A percentile compares a stretch with the other conserved stretches of the same genome.
These are phyloP conservation scores for Anas capensis DNA, from an alignment of 2,797 vertebrate genomes.

Conservation along the genomic window DNA sequence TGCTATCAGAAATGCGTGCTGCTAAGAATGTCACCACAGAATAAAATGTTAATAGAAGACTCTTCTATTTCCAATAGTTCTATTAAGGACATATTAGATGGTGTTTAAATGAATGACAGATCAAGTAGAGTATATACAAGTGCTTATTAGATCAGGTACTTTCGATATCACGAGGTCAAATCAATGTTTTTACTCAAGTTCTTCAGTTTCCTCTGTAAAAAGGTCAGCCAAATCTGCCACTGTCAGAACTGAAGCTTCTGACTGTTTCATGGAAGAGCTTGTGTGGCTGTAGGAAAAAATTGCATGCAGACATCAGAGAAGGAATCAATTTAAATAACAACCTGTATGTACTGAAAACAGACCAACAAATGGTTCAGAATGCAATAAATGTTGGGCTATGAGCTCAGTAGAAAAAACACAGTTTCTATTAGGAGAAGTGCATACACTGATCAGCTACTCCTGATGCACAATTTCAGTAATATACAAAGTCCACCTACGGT, in stretches of 20 bases:
- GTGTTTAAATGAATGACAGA: constrained; percentile 41
- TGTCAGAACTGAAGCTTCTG: constrained; percentile 94
- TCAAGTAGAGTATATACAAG: neutral
- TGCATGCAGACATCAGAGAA: neutral
- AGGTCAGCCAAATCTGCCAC: constrained; percentile 95
- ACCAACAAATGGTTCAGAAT: neutral
- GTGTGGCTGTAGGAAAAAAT: constrained; percentile 84
- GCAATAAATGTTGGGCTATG: neutral
- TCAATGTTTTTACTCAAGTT: constrained; percentile 77
- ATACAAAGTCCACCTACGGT: neutral
- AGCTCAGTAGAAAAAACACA: neutral
- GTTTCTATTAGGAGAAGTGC: neutral
- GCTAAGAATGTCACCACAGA: constrained; percentile 32
- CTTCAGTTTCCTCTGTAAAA: constrained; percentile 92
- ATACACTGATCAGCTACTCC: neutral
- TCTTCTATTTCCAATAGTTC: neutral
- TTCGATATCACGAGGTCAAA: neutral
- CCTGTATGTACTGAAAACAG: neutral
- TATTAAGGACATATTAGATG: neutral
- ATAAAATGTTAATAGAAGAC: constrained; percentile 26
- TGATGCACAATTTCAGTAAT: neutral
- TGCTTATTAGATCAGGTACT: constrained; percentile 13
- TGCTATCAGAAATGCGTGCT: constrained; percentile 49
- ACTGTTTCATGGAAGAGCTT: constrained; percentile 91
- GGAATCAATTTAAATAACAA: neutral